These are phyloP conservation scores for Noctua fimbriata DNA, from an alignment of 2,888 invertebrate species.

Conservation along the genomic window DNA sequence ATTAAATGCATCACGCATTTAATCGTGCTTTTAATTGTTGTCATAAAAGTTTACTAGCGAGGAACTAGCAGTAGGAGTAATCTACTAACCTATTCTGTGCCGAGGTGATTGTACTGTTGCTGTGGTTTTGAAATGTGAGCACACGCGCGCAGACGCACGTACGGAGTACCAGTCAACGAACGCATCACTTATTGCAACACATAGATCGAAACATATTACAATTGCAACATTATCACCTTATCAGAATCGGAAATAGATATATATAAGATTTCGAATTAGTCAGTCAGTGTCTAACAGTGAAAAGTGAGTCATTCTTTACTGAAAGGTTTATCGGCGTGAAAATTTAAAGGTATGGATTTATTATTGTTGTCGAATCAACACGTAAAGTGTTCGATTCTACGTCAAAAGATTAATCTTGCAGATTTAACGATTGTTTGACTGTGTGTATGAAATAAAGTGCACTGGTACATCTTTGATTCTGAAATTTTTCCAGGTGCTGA, in stretches of 20 bases:
- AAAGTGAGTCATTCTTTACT: slow-evolving; percentile 35
- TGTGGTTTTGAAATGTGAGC: slow-evolving; percentile 72
- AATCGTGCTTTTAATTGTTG: slow-evolving; percentile 47
- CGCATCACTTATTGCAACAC: slow-evolving; percentile 43
- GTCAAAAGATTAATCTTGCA: slow-evolving; percentile 43
- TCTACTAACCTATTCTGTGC: slow-evolving; percentile 72
- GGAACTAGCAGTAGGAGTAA: slow-evolving; percentile 70
- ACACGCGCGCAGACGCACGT: slow-evolving; percentile 72
- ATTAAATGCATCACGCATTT: slow-evolving; percentile 30
- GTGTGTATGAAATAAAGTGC: slow-evolving; percentile 51
- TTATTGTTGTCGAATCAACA: slow-evolving; percentile 50
- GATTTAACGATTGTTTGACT: slow-evolving; percentile 63
- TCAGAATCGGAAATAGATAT: slow-evolving; percentile 24
- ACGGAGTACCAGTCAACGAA: slow-evolving; percentile 66
- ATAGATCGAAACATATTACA: slow-evolving; percentile 33
- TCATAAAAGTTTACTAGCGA: slow-evolving; percentile 57
- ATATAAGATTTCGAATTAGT: slow-evolving; percentile 14
- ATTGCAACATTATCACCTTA: slow-evolving; percentile 32
- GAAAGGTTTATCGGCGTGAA: slow-evolving; percentile 47
- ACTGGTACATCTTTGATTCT: slow-evolving; percentile 38
- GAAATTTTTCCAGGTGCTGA: slow-evolving; percentile 26
- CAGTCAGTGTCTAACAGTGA: slow-evolving; percentile 6
- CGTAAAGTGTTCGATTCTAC: slow-evolving; percentile 35
- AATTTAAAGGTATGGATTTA: slow-evolving; percentile 50
- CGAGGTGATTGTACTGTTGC: slow-evolving; percentile 79